These are phyloP conservation scores for Metellina segmentata DNA, from an alignment of 2,888 invertebrate species.

Conservation along the genomic window DNA sequence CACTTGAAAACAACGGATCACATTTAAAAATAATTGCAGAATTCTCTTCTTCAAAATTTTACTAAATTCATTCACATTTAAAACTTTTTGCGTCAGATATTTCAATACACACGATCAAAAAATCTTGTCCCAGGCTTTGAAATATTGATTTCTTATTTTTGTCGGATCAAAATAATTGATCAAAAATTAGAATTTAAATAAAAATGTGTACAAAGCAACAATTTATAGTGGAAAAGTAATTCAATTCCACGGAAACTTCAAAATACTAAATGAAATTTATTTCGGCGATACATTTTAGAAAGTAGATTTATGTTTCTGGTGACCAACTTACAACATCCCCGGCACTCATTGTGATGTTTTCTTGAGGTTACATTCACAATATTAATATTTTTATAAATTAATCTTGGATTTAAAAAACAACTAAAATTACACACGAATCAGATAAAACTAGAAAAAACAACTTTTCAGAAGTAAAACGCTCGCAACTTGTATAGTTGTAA, in stretches of 20 bases:
- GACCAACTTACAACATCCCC: conserved; percentile 51
- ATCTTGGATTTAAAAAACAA: conserved; percentile 33
- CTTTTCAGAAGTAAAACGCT: conserved; percentile 41
- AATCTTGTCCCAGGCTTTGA: too few species aligned
- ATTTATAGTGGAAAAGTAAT: too few species aligned
- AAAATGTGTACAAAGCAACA: not conserved
- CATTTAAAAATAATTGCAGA: too few species aligned
- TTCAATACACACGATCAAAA: too few species aligned
- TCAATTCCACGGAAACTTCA: not conserved
- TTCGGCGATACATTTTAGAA: not conserved
- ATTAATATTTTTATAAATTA: conserved; percentile 14
- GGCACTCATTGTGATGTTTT: conserved; percentile 46
- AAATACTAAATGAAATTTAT: not conserved
- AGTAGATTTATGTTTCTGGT: not conserved
- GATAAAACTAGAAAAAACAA: conserved; percentile 58
- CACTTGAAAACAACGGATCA: too few species aligned
- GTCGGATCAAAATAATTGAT: too few species aligned
- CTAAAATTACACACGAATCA: conserved; percentile 70
- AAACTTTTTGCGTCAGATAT: too few species aligned
- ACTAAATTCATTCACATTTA: too few species aligned
- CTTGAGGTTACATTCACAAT: conserved; percentile 41
- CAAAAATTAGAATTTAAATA: not conserved
- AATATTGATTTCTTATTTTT: too few species aligned
- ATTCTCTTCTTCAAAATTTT: too few species aligned
- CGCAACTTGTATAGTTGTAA: conserved; percentile 12